phyloP scores from a whole-genome alignment of 2,888 invertebrate species.

The Ormyrus labotus region DNA sequence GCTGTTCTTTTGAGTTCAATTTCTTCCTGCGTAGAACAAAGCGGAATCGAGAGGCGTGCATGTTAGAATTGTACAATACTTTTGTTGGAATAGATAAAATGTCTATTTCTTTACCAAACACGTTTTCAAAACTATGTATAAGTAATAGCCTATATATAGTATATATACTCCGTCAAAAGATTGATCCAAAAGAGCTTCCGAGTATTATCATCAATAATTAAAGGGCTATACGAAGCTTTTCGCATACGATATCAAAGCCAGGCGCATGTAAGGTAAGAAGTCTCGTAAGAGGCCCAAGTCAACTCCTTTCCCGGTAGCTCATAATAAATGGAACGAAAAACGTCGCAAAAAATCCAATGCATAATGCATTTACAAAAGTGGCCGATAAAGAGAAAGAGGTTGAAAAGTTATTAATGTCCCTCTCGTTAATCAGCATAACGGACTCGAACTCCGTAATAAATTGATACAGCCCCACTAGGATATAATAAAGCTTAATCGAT shows the following conservation, averaged over 20 bases:
- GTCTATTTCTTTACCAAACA: not conserved
- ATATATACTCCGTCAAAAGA: not conserved
- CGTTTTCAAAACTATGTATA: not conserved
- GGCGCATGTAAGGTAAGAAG: not conserved
- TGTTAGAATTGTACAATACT: no score
- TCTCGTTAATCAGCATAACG: not conserved
- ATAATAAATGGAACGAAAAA: not conserved
- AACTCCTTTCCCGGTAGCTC: not conserved
- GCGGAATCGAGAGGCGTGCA: no score
- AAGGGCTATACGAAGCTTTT: slow-evolving; percentile 13
- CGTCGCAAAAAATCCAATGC: not conserved
- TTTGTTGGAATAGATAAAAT: not conserved
- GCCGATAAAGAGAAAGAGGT: no score
- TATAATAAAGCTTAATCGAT: slow-evolving; percentile 3
- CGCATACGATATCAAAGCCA: not conserved
- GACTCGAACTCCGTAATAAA: not conserved
- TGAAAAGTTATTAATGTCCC: no score
- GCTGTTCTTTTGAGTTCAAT: not conserved
- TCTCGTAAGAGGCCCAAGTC: not conserved
- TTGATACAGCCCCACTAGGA: no score
- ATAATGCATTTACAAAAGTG: no score
- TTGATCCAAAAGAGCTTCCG: not conserved
- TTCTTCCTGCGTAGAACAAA: not conserved
- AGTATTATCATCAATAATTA: slow-evolving; percentile 5
- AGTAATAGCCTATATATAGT: not conserved